Evolutionary conservation across 2,888 invertebrate species (phyloP), one percentile per base, ranked within the genome.

Genomic region (Teinopalpus imperialis): DNA sequence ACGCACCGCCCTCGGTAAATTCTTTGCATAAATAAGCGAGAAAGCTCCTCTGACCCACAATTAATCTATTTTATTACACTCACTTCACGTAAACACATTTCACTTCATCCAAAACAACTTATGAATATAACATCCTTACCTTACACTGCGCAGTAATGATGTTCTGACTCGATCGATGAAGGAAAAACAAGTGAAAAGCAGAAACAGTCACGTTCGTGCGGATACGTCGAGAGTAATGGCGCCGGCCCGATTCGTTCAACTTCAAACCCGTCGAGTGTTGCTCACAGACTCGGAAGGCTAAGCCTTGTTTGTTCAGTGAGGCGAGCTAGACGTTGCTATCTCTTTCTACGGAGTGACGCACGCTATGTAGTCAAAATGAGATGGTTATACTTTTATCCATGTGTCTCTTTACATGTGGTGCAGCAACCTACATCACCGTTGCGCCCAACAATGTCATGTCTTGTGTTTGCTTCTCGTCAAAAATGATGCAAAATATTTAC

Each of bases 21-120:
- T 87, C 85, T 83, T 85, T 83, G 87, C 81, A 85, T 88, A 80
- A 81, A 85, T 83, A 87, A 80, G 66, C 72, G 79, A 77, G 86
- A 87, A 86, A 86, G 83, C 86, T 82, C 57, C 54, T 52, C 56
- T 54, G 62, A 51, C 61, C 65, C 72, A 71, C 68, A 64, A 68
- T 64, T 50, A 57, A 54, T 46, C 49, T 42, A 63, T 63, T 62
- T 56, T 54, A 61, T 61, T 54, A 63, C 72, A 71, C 68, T 68
- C 82, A 83, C 82, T 81, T 69, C 70, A 59, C 69, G 58, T 27
- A 61, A 68, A 71, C 61, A 58, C 43, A 52, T 59, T 57, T 61
- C 81, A 83, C 86, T 79, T 80, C 73, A 71, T 81, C 78, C 76
- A 63, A 35, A 74, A 76, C 61, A 74, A 78, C 66, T 69, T 73